Conservation (phyloP, 1,140 invertebrate genomes). For the Propsilocerus akamusi region DNA sequence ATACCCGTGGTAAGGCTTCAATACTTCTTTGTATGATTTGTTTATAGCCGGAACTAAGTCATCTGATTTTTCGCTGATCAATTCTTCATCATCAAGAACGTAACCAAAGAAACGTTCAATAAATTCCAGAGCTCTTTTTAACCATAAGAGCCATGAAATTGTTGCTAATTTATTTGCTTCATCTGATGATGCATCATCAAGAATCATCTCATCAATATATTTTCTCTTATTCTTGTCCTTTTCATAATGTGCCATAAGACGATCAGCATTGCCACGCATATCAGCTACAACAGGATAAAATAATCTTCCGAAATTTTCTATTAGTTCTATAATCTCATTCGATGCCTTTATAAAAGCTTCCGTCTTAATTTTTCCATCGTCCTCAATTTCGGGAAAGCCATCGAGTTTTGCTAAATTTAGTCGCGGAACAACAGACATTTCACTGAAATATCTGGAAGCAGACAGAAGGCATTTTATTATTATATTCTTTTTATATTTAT, state of each 20-base stretch:
- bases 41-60: constrained; percentile 16
- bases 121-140: constrained; percentile 20
- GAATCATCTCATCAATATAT: constrained; percentile 44
- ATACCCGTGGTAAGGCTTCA: constrained; percentile 23
- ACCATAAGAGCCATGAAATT: constrained; percentile 28
- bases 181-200: constrained; percentile 29
- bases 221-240: constrained; percentile 29
- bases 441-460: too few species aligned
- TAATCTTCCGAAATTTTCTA: constrained; percentile 49
- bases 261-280: constrained; percentile 52
- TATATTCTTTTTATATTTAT: neutral
- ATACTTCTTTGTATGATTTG: constrained; percentile 19
- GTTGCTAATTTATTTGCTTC: constrained; percentile 28
- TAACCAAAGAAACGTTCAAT: constrained; percentile 23
- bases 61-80: constrained; percentile 10
- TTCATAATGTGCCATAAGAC: constrained; percentile 37
- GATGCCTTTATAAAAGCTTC: constrained; percentile 38
- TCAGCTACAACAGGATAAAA: constrained; percentile 52
- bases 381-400: constrained; percentile 25
- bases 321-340: constrained; percentile 32
- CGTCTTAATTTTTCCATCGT: constrained; percentile 37
- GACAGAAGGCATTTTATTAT: neutral
- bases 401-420: constrained; percentile 16
- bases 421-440: constrained; percentile 7
- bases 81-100: constrained; percentile 16